phyloP scores from a whole-genome alignment of 2,113 vertebrate genomes.

The Montifringilla adamsi region DNA sequence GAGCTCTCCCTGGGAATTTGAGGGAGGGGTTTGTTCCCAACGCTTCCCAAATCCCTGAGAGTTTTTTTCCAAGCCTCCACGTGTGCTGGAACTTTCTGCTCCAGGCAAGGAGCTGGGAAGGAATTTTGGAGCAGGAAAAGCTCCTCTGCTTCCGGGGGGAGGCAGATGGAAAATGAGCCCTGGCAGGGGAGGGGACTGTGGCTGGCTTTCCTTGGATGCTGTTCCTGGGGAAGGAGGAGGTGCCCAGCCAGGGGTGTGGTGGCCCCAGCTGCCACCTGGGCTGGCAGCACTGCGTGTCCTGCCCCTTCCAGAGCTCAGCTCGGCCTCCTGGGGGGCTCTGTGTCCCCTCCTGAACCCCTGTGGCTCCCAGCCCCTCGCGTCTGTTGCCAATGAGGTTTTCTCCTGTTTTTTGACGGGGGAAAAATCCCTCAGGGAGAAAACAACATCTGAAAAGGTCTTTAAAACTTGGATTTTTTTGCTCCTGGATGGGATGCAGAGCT shows the following conservation, averaged over 20 bases:
- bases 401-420: background rate
- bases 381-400: background rate
- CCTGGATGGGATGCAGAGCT: background rate
- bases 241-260: background rate
- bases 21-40: background rate
- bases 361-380: background rate
- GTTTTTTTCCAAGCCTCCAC: background rate
- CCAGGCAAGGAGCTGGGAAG: background rate
- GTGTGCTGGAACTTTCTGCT: background rate
- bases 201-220: background rate
- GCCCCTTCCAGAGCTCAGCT: background rate
- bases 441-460: background rate
- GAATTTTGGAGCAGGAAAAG: background rate
- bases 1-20: background rate
- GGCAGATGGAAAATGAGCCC: background rate
- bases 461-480: background rate
- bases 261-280: background rate
- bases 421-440: background rate
- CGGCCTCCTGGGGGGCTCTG: fast-evolving
- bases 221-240: background rate
- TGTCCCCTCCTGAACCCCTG: background rate
- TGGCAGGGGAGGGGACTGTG: background rate
- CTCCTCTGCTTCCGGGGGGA: background rate
- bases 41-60: background rate
- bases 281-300: background rate